Evolutionary conservation across 2,797 vertebrate species (phyloP).

Genomic region (Cryptoprocta ferox): DNA sequence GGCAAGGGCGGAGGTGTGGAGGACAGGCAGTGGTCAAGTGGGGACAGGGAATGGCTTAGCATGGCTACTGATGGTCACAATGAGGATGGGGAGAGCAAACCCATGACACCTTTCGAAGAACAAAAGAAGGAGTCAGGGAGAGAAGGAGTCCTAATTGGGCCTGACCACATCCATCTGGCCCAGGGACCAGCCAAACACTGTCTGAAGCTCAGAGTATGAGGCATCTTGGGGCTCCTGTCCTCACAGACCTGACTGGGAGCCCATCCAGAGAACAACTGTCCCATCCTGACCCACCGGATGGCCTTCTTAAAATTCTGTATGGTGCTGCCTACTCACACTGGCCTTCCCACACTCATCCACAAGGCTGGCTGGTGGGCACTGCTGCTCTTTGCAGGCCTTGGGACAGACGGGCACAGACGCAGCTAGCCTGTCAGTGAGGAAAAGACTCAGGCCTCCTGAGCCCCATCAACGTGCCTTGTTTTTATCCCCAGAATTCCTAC

Average conservation of each 20-base stretch:
- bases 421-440: not conserved
- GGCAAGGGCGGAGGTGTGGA: not conserved
- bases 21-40: not conserved
- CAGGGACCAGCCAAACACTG: not conserved
- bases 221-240: not conserved
- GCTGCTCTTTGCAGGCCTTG: not conserved
- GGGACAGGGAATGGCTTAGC: not conserved
- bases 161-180: not conserved
- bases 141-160: not conserved
- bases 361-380: not conserved
- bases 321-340: not conserved
- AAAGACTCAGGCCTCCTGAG: not conserved
- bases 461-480: not conserved
- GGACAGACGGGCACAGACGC: not conserved
- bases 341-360: not conserved
- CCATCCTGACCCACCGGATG: not conserved
- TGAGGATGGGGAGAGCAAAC: not conserved
- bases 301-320: not conserved
- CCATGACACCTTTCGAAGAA: not conserved
- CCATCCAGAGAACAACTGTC: not conserved
- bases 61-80: not conserved
- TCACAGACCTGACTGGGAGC: not conserved
- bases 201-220: not conserved
- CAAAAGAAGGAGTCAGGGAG: not conserved
- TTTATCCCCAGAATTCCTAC: not conserved